Evolutionary conservation across 2,113 vertebrate genomes (phyloP).

Genomic region (Garra rufa): DNA sequence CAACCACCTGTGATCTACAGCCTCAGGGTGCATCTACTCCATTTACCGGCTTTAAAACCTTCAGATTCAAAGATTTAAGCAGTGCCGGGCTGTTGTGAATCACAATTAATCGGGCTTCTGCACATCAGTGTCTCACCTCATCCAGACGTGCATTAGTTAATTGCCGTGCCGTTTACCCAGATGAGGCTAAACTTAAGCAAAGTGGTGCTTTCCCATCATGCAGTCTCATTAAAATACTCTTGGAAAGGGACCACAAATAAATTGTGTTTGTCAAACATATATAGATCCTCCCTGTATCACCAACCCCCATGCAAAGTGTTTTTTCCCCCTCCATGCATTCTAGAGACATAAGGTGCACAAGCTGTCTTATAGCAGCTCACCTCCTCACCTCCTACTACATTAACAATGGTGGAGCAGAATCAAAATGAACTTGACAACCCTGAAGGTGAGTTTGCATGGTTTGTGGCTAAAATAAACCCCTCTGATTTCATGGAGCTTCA

Average conservation of each 20-base stretch:
- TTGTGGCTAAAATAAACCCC: conserved; percentile 41
- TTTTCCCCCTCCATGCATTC: background rate
- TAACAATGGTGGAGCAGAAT: conserved; percentile 9
- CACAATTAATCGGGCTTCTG: conserved; percentile 37
- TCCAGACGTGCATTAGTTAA: conserved; percentile 39
- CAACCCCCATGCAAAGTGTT: background rate
- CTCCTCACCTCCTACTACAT: conserved; percentile 5
- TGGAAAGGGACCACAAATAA: conserved; percentile 12
- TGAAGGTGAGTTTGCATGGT: conserved; percentile 20
- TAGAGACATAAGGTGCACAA: background rate
- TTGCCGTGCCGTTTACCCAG: conserved; percentile 23
- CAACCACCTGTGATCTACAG: conserved; percentile 52
- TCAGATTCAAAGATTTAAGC: conserved; percentile 38
- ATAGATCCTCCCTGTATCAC: background rate
- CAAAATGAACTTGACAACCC: conserved; percentile 28
- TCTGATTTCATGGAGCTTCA: conserved; percentile 30
- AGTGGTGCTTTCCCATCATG: conserved; percentile 11
- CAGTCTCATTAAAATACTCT: conserved; percentile 7
- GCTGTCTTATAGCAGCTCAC: conserved; percentile 8
- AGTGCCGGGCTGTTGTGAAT: conserved; percentile 29
- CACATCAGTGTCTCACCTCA: conserved; percentile 25
- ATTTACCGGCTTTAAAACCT: conserved; percentile 47
- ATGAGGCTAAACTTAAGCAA: conserved; percentile 10
- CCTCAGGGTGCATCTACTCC: conserved; percentile 33
- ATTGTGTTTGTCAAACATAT: conserved; percentile 5